A percentile compares a stretch with the other conserved stretches of the same genome.
These are phyloP conservation scores for Parnassius glacialis DNA, from an alignment of 2,888 invertebrate species.

Conservation along the genomic window DNA sequence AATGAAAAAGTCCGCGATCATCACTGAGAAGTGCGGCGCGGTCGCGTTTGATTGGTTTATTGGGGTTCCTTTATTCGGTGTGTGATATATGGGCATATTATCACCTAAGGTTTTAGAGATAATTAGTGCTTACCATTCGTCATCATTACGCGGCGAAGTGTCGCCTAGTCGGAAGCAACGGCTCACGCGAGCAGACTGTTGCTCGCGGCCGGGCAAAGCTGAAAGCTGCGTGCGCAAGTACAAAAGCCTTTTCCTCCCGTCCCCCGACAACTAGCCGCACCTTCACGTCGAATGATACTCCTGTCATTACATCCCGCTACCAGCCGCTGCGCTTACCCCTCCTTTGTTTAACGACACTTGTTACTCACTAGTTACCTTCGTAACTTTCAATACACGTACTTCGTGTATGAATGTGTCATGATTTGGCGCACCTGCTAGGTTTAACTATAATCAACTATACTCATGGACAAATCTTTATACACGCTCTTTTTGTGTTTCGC, in stretches of 20 bases:
- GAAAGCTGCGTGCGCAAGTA: constrained; percentile 63
- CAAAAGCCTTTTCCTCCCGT: constrained; percentile 36
- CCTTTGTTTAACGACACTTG: constrained; percentile 49
- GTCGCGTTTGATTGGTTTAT: not conserved
- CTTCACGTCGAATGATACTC: constrained; percentile 35
- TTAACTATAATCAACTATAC: too few species aligned
- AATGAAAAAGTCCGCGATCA: constrained; percentile 54
- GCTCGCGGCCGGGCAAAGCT: constrained; percentile 65
- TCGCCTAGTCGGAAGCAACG: constrained; percentile 57
- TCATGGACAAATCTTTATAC: not conserved
- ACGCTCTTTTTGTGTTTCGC: too few species aligned
- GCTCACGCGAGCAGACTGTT: constrained; percentile 78
- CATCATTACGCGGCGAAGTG: constrained; percentile 61
- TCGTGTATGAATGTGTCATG: too few species aligned
- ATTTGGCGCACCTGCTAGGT: too few species aligned
- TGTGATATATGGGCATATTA: constrained; percentile 31
- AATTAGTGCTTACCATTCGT: constrained; percentile 67
- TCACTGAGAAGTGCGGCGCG: constrained; percentile 53
- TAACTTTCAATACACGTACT: constrained; percentile 3
- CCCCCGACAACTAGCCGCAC: constrained; percentile 30
- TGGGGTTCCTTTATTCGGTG: not conserved
- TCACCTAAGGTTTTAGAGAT: constrained; percentile 35
- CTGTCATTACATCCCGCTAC: constrained; percentile 41
- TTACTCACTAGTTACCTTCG: constrained; percentile 14
- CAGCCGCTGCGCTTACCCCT: constrained; percentile 46